Conservation (phyloP, 2,113 vertebrate genomes). For the Crotophaga sulcirostris region DNA sequence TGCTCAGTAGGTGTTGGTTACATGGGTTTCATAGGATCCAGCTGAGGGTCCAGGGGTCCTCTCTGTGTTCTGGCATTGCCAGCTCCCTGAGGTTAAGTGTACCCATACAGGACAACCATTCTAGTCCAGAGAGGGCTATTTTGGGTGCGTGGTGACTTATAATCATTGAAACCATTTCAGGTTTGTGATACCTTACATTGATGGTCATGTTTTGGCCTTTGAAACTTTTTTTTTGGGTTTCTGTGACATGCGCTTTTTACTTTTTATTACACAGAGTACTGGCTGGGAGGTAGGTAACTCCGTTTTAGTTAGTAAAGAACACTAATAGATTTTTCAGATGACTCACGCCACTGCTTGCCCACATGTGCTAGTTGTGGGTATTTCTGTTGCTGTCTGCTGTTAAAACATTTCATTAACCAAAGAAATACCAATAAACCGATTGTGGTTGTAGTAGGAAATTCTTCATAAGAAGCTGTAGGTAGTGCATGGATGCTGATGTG, state of each 20-base stretch:
- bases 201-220: slow-evolving; percentile 72
- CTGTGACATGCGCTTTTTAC: slow-evolving; percentile 83
- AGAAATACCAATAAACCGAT: slow-evolving; percentile 74
- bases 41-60: not conserved
- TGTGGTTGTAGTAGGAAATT: slow-evolving; percentile 69
- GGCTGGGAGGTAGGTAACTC: slow-evolving; percentile 99
- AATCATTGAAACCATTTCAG: not conserved
- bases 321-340: slow-evolving; percentile 81
- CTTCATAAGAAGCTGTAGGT: slow-evolving; percentile 79
- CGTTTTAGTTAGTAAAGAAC: slow-evolving; percentile 83
- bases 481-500: slow-evolving; percentile 91
- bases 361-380: slow-evolving; percentile 89
- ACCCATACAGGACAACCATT: not conserved
- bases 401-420: slow-evolving; percentile 93
- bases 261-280: slow-evolving; percentile 99
- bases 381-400: slow-evolving; percentile 89
- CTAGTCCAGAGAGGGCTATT: not conserved
- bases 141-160: slow-evolving; percentile 8
- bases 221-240: slow-evolving; percentile 64
- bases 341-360: slow-evolving; percentile 89
- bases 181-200: slow-evolving; percentile 22
- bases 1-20: not conserved
- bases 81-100: not conserved
- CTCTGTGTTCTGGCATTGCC: not conserved
- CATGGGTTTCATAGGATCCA: not conserved